Evolutionary conservation across 2,113 vertebrate genomes (phyloP), one percentile per base, ranked within the genome.

Genomic region (Actenoides lindsayi): DNA sequence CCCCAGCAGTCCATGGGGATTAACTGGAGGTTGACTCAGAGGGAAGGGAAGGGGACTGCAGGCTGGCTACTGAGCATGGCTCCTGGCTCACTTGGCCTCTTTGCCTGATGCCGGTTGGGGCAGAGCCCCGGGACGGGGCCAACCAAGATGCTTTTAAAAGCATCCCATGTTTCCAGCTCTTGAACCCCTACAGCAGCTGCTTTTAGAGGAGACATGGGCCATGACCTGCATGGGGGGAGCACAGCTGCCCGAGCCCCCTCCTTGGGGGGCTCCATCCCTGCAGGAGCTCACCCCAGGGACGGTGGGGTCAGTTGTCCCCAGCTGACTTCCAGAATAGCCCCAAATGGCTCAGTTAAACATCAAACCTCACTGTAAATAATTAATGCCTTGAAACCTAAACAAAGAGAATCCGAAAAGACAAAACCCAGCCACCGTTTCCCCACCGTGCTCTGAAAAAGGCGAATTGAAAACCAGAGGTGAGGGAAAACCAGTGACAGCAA

Each of bases 401-500:
- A 13, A 60, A 90, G 56, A 30, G 53, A 48, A 70, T 19, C 44
- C 35, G 9, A 68, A 87, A 53, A 6, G 42, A 12, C 56, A 21
- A 50, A 74, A 19, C 59, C 60, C 77, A 14, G 81, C 70, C 53
- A 21, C 18, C 0, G 0, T 4, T 39, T 78, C 79, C 48, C 8
- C 75, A 6, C n/a, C 0, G 0, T 0, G 64, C 44, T 39, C 80
- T 41, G 54, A 3, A 77, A 84, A 73, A 73, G 35, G 67, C 33
- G 7, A 2, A 4, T 1, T 27, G 69, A 17, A 44, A 83, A 75
- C 11, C 5, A 0, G 13, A 46, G 63, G 9, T 16, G 14, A n/a
- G 65, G 76, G 18, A 53, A 71, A 79, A 53, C 16, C 30, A 23
- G 48, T 9, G 51, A 80, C 30, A 51, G 65, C 6, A 42, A 64